Evolutionary conservation across 2,888 invertebrate genomes (phyloP).

Genomic region (Tanypteryx hageni): DNA sequence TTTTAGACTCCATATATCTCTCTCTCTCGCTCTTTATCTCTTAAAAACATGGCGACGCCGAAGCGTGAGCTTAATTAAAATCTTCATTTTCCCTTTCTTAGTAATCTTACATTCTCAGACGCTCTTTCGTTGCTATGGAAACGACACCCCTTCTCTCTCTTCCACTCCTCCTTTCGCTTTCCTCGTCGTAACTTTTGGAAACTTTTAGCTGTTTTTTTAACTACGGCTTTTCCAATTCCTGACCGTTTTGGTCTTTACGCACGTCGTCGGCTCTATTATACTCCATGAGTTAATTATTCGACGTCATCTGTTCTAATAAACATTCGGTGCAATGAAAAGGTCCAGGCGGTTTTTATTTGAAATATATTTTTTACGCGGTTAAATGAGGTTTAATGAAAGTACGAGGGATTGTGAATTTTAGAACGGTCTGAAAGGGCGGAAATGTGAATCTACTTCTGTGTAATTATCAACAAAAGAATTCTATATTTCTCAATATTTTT

Average conservation of each 20-base stretch:
- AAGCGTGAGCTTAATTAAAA: slow-evolving; percentile 25
- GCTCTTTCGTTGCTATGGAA: neutral
- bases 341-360: neutral
- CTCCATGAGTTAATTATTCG: neutral
- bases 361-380: no score
- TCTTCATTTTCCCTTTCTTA: slow-evolving; percentile 6
- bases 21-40: no score
- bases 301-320: neutral
- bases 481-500: no score
- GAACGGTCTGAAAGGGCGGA: no score
- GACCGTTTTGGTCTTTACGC: neutral
- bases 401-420: no score
- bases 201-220: neutral
- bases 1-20: neutral
- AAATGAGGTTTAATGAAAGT: no score
- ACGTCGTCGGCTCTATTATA: neutral
- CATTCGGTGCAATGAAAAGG: neutral
- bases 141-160: neutral
- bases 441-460: no score
- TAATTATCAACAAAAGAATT: no score
- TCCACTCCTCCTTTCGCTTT: neutral
- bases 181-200: neutral
- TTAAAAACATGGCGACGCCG: neutral
- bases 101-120: slow-evolving; percentile 18
- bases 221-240: neutral